Evolutionary conservation across 2,888 invertebrate species (phyloP).

Genomic region (Barypeithes pellucidus): DNA sequence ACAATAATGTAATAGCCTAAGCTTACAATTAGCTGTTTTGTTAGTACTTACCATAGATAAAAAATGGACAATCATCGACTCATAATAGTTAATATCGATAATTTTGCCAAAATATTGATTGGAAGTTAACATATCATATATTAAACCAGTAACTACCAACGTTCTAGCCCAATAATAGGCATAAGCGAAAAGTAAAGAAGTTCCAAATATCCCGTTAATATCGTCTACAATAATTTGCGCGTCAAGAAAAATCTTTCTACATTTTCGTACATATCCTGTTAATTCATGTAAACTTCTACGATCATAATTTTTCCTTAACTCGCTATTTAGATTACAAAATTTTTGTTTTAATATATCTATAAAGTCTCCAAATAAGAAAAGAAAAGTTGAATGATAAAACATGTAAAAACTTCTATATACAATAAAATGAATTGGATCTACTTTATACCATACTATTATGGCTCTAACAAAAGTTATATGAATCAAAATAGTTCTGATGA

Average conservation of each 20-base stretch:
- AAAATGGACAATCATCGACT: too few species aligned
- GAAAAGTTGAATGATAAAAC: neutral
- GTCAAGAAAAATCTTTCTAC: neutral
- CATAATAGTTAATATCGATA: neutral
- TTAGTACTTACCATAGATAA: conserved; percentile 4
- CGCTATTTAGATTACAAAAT: neutral
- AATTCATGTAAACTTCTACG: neutral
- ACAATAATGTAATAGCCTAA: too few species aligned
- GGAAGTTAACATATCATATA: neutral
- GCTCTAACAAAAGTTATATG: neutral
- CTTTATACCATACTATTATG: neutral
- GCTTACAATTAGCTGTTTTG: too few species aligned
- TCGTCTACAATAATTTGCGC: neutral
- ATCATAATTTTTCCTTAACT: neutral
- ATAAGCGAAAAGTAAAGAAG: neutral
- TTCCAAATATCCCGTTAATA: neutral
- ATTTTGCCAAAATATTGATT: neutral
- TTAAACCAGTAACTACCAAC: neutral
- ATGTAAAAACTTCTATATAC: neutral
- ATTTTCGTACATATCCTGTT: neutral
- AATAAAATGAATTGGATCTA: neutral
- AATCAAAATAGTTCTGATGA: neutral
- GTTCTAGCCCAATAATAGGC: neutral
- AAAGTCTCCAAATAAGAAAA: neutral
- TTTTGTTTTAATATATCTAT: neutral